A percentile compares a stretch with the other conserved stretches of the same genome.
These are phyloP conservation scores for Rhinella marina DNA, from an alignment of 2,797 vertebrate species.

Conservation along the genomic window DNA sequence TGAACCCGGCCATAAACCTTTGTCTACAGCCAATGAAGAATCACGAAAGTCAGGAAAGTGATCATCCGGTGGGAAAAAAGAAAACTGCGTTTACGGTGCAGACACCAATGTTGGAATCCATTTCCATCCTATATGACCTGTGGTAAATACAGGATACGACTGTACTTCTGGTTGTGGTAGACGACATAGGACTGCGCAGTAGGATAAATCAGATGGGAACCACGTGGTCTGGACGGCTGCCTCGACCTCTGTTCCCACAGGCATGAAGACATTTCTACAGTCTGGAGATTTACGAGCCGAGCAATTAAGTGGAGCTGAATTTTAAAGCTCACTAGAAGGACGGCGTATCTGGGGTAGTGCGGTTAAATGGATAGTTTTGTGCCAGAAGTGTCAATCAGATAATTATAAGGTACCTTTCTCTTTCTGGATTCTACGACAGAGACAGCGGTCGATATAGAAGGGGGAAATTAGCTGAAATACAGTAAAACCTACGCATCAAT, in stretches of 20 bases:
- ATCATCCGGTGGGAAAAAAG: no score
- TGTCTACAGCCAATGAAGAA: no score
- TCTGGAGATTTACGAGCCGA: constrained; percentile 22
- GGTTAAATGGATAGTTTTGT: constrained; percentile 7
- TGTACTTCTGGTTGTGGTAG: no score
- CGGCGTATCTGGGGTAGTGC: neutral
- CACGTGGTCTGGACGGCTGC: neutral
- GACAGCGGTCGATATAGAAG: neutral
- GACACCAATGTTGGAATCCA: no score
- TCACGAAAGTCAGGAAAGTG: no score
- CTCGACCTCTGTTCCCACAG: constrained; percentile 26
- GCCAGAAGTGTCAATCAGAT: constrained; percentile 10
- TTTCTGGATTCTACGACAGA: neutral
- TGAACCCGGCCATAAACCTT: no score
- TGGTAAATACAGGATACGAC: no score
- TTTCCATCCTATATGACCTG: no score
- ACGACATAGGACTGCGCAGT: neutral
- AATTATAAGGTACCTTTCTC: neutral
- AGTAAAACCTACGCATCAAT: neutral
- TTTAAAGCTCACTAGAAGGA: constrained; percentile 38
- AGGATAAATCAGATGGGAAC: constrained; percentile 24
- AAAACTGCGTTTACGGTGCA: no score
- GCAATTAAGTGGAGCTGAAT: constrained; percentile 30
- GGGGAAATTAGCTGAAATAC: no score
- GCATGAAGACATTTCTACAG: constrained; percentile 9